Evolutionary conservation across 92 coral and sea anemone genomes (phyloP).

Genomic region (Epizoanthus ramosus): DNA sequence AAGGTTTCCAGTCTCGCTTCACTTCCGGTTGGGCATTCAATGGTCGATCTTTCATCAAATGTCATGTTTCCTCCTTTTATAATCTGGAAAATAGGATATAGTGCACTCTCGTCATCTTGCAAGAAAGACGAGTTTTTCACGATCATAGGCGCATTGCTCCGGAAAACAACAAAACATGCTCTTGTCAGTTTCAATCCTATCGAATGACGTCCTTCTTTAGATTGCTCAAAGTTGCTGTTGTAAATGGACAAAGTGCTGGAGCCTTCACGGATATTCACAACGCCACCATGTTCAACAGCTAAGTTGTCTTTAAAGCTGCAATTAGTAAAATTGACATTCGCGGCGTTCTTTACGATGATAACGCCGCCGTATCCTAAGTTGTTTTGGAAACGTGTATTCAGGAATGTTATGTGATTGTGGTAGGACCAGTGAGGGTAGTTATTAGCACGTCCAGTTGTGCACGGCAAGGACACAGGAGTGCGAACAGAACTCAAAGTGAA

Average conservation of each 20-base stretch:
- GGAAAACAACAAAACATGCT: conserved; percentile 46
- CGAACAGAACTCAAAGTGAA: background rate
- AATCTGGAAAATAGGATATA: conserved; percentile 31
- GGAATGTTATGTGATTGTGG: conserved; percentile 22
- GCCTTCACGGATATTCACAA: conserved; percentile 35
- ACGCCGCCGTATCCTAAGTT: conserved; percentile 55
- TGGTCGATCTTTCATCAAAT: conserved; percentile 26
- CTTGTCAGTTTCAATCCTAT: background rate
- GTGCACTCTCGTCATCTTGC: background rate
- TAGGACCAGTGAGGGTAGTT: background rate
- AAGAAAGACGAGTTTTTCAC: conserved; percentile 40
- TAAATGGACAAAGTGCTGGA: conserved; percentile 42
- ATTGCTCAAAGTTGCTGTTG: conserved; percentile 40
- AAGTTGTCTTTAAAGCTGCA: conserved; percentile 51
- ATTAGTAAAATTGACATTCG: conserved; percentile 25
- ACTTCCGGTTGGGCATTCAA: conserved; percentile 37
- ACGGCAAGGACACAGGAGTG: too few species aligned
- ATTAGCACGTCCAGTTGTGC: background rate
- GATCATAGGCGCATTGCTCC: conserved; percentile 43
- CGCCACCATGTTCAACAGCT: conserved; percentile 32
- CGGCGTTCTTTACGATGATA: conserved; percentile 19
- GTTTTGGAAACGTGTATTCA: conserved; percentile 34
- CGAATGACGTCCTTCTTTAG: background rate
- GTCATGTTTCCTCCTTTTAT: conserved; percentile 38
- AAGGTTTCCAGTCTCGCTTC: background rate